phyloP scores from a whole-genome alignment of 1,140 invertebrate species.

The Meloidogyne hapla region DNA sequence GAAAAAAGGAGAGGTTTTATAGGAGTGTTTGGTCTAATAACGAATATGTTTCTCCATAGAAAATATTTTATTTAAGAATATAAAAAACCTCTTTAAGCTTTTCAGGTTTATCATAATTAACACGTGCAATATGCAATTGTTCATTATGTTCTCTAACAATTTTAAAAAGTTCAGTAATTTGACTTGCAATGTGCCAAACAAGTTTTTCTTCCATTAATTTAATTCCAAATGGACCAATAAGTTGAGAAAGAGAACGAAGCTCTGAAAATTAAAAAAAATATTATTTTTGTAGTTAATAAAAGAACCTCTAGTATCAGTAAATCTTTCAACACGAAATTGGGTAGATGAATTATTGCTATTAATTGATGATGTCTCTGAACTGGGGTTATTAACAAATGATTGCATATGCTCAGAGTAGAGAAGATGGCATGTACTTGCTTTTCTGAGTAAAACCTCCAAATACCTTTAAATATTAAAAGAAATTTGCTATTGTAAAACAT shows the following conservation, averaged over 20 bases:
- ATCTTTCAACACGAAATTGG: constrained; percentile 93
- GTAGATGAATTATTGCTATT: constrained; percentile 79
- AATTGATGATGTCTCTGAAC: constrained; percentile 63
- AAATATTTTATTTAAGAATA: not conserved
- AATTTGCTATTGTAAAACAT: too few relatives aligned
- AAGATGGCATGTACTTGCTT: constrained; percentile 90
- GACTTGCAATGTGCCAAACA: constrained; percentile 96
- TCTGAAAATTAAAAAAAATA: constrained; percentile 68
- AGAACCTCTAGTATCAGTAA: constrained; percentile 83
- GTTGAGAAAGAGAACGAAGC: constrained; percentile 87
- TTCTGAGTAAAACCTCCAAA: constrained; percentile 85
- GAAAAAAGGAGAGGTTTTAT: not conserved
- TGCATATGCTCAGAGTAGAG: constrained; percentile 92
- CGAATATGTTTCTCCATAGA: not conserved
- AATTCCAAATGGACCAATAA: constrained; percentile 97
- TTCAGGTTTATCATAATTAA: constrained; percentile 93
- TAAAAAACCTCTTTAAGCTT: constrained; percentile 77
- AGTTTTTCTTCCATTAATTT: constrained; percentile 91
- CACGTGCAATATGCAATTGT: constrained; percentile 80
- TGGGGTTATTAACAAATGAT: constrained; percentile 70
- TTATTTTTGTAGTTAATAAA: not conserved
- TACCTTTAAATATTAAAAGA: too few relatives aligned
- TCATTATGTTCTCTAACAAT: constrained; percentile 80
- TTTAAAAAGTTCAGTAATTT: constrained; percentile 81
- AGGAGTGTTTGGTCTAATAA: not conserved